phyloP scores from a whole-genome alignment of 1,140 invertebrate genomes.

The Neotoxoptera formosana region DNA sequence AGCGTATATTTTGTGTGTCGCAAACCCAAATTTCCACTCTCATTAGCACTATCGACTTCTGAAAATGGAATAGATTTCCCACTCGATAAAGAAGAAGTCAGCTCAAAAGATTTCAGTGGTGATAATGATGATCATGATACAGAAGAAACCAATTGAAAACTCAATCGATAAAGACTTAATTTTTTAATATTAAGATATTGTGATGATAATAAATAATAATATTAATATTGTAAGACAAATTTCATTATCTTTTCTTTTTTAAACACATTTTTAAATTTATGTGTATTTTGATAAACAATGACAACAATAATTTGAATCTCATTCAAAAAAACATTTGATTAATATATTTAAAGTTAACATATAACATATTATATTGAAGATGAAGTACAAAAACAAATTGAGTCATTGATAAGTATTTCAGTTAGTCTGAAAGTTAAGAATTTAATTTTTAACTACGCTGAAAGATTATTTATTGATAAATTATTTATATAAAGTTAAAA shows the following conservation, averaged over 20 bases:
- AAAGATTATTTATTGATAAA: slow-evolving; percentile 1
- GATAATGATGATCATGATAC: slow-evolving; percentile 24
- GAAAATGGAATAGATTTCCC: slow-evolving; percentile 23
- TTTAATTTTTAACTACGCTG: background rate
- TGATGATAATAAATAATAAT: slow-evolving; percentile 44
- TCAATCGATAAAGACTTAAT: slow-evolving; percentile 39
- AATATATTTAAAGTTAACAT: slow-evolving; percentile 11
- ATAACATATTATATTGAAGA: background rate
- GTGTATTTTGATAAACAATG: slow-evolving; percentile 44
- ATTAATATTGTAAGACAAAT: background rate
- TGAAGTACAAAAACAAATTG: background rate
- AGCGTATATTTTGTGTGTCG: slow-evolving; percentile 89
- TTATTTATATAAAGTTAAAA: slow-evolving; percentile 28
- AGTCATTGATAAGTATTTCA: background rate
- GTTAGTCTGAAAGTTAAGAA: background rate
- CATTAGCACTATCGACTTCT: background rate
- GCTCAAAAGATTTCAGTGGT: background rate
- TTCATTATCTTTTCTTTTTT: background rate
- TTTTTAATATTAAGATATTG: slow-evolving; percentile 47
- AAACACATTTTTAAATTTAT: slow-evolving; percentile 10
- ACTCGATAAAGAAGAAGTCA: background rate
- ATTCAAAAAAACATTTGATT: slow-evolving; percentile 18
- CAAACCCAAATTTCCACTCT: slow-evolving; percentile 68
- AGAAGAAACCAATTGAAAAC: slow-evolving; percentile 38
- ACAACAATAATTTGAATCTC: slow-evolving; percentile 45